These are phyloP conservation scores for Microtus pennsylvanicus DNA, from an alignment of 2,113 vertebrate species.

Conservation along the genomic window DNA sequence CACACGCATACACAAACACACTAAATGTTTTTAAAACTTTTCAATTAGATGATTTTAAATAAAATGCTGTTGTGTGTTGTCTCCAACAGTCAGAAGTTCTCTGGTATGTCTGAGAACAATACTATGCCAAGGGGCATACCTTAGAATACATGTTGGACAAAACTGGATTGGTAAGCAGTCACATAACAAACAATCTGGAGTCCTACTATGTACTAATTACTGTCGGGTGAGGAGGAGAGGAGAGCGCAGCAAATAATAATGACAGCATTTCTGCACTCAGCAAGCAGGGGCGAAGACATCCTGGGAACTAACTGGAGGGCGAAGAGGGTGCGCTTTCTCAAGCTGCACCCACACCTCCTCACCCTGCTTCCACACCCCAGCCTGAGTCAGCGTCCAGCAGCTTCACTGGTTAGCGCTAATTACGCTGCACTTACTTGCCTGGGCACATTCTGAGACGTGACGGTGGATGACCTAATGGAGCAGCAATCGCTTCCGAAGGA, in stretches of 20 bases:
- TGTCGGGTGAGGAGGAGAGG: not conserved
- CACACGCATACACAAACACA: not conserved
- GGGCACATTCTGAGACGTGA: not conserved
- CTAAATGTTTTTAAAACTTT: not conserved
- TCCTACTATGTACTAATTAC: not conserved
- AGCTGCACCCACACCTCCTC: not conserved
- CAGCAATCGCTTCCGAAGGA: not conserved
- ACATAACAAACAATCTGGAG: not conserved
- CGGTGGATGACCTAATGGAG: fast-evolving
- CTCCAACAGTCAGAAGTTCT: not conserved
- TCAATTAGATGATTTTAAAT: not conserved
- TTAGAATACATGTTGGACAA: not conserved
- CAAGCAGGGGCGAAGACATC: not conserved
- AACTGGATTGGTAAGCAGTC: not conserved
- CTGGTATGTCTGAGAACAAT: not conserved
- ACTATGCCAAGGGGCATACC: not conserved
- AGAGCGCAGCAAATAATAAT: not conserved
- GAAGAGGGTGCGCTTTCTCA: not conserved
- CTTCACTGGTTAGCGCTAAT: not conserved
- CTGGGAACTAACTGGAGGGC: not conserved
- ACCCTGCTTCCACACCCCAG: too few species aligned
- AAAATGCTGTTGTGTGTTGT: not conserved
- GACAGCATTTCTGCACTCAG: not conserved
- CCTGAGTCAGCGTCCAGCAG: not conserved
- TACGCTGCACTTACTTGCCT: not conserved